phyloP scores from a whole-genome alignment of 2,113 vertebrate species.

The Rhinopithecus roxellana region DNA sequence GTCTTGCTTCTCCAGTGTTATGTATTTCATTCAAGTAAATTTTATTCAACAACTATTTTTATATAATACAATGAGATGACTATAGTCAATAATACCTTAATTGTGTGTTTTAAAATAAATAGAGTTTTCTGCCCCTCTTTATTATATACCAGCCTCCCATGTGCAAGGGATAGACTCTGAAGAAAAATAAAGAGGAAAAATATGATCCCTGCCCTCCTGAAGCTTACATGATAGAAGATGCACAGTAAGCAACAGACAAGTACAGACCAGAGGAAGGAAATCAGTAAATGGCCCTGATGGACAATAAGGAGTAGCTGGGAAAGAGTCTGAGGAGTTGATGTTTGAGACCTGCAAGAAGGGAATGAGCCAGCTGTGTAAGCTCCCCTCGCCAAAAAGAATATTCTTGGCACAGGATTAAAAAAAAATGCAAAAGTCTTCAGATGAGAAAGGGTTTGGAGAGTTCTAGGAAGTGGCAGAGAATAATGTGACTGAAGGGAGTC shows the following conservation, averaged over 20 bases:
- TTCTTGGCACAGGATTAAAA: neutral
- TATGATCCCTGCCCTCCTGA: neutral
- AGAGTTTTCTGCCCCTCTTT: too few species aligned
- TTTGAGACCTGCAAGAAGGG: neutral
- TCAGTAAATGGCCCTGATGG: neutral
- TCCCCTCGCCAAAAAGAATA: rapidly evolving
- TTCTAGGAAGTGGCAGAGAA: neutral
- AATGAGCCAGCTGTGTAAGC: neutral
- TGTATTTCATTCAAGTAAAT: neutral
- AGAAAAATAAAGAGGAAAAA: neutral
- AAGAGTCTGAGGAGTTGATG: neutral
- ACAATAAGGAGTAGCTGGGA: neutral
- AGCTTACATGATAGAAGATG: neutral
- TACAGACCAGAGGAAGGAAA: neutral
- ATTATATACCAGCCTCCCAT: neutral
- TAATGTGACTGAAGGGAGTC: neutral
- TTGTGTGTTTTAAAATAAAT: too few species aligned
- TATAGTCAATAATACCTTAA: too few species aligned
- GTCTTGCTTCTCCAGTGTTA: neutral
- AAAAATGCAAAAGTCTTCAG: neutral
- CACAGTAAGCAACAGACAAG: neutral
- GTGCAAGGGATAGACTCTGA: neutral
- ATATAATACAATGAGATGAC: too few species aligned
- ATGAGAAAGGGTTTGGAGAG: neutral
- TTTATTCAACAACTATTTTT: neutral